These are phyloP conservation scores for Selene dorsalis DNA, from an alignment of 2,797 vertebrate species.

Conservation along the genomic window DNA sequence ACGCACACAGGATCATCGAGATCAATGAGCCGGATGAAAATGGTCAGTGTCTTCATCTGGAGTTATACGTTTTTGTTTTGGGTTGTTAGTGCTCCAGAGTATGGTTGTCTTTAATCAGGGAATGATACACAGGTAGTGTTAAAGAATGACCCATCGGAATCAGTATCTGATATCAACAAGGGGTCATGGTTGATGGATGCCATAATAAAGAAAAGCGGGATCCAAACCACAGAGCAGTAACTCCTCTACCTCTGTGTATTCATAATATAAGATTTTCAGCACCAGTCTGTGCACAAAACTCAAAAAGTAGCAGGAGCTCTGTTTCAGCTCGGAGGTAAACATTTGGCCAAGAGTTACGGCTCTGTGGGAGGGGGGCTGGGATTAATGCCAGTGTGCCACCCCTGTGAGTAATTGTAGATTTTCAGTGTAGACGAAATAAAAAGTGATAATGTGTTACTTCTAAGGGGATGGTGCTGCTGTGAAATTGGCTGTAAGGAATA, in stretches of 20 bases:
- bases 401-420: not conserved
- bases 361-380: not conserved
- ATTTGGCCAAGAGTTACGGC: not conserved
- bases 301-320: not conserved
- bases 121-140: not conserved
- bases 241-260: not conserved
- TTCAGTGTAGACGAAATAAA: not conserved
- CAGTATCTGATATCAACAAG: not conserved
- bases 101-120: not conserved
- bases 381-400: not conserved
- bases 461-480: not conserved
- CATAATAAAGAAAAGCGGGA: too few species aligned
- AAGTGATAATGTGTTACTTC: not conserved
- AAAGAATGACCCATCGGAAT: not conserved
- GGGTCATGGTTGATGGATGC: not conserved
- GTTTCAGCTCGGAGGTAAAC: not conserved
- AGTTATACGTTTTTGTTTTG: not conserved
- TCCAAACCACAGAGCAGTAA: not conserved
- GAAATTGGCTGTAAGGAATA: not conserved
- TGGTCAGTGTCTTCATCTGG: conserved; percentile 77
- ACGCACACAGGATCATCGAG: conserved; percentile 89
- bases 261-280: not conserved
- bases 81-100: not conserved
- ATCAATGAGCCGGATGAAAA: conserved; percentile 89
- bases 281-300: not conserved